Percentiles rank a stretch among this genome's conserved stretches.
Conservation (phyloP, 92 coral and sea anemone species). For the Virgularia gustaviana region DNA sequence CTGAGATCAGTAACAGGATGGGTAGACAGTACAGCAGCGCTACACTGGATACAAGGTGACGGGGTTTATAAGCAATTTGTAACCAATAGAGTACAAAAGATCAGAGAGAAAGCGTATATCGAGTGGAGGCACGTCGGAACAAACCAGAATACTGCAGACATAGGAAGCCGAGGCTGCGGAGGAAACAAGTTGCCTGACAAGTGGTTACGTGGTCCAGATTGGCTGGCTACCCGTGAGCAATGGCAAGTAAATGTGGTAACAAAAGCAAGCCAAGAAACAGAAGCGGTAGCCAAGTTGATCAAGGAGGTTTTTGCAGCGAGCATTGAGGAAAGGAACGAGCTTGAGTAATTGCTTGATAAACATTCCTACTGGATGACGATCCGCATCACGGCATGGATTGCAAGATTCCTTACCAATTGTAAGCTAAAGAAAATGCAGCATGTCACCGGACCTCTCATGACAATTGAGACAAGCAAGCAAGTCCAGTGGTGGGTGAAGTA, state of each 20-base stretch:
- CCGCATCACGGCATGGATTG: constrained; percentile 48
- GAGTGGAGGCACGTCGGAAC: constrained; percentile 42
- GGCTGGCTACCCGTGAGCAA: constrained; percentile 32
- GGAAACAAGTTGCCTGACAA: background rate
- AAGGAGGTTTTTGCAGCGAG: constrained; percentile 42
- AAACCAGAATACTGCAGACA: constrained; percentile 48
- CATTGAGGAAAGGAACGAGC: constrained; percentile 29
- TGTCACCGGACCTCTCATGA: constrained; percentile 42
- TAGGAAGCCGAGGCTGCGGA: constrained; percentile 38
- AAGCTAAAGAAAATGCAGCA: constrained; percentile 13
- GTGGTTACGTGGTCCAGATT: constrained; percentile 49
- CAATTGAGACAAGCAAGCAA: constrained; percentile 43
- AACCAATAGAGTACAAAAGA: constrained; percentile 52
- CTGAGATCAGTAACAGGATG: constrained; percentile 36
- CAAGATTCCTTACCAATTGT: constrained; percentile 32
- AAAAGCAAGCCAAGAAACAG: constrained; percentile 38
- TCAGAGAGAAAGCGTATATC: constrained; percentile 24
- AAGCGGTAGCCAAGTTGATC: constrained; percentile 43
- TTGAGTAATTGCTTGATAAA: constrained; percentile 23
- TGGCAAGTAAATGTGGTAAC: constrained; percentile 37
- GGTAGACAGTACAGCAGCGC: constrained; percentile 57
- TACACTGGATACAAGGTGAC: constrained; percentile 48
- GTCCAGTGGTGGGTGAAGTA: constrained; percentile 43
- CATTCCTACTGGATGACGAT: constrained; percentile 43
- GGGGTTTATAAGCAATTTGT: constrained; percentile 53